Base-by-base conservation (phyloP, 1,140 invertebrate species). In the Hesperophylax magnus region DNA sequence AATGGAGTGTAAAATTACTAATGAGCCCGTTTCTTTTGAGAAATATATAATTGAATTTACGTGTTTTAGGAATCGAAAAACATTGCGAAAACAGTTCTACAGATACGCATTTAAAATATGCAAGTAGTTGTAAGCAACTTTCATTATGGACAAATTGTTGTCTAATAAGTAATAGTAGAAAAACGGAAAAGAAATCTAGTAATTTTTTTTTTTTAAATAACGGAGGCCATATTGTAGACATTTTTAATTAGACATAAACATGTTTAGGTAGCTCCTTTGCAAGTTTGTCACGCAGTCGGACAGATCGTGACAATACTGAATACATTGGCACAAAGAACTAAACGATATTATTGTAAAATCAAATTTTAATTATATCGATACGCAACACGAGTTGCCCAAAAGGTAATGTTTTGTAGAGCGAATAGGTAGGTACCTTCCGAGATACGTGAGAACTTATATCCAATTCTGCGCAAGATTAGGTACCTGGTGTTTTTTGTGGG, bases 341-440 rank as follows among this genome's bases (percentile, higher is more conserved):
- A 47, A 27, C 22, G 5, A 69, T 58, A 58, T 17, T 69, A 39
- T 69, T 47, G 34, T 18, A 69, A 65, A 47, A 34, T 69, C 15
- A 39, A 34, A 69, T 69, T 69, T 69, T 69, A 69, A 69, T 69
- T 69, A 34, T 47, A 69, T 69, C 65, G 65, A 69, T 69, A 69
- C 65, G 34, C 65, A 47, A 69, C 34, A 39, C 15, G 17, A n/a
- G 27, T n/a, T 14, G 3, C 47, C 52, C 14, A 24, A n/a, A 47
- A 52, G 67, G 34, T 27, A 24, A 9, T n/a, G 24, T 47, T 47
- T 47, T 47, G 1, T 47, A 20, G 63, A 27, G 17, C 67, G 67
- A 17, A 47, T 27, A 27, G 27, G 27, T n/a, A n/a, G n/a, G n/a
- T 47, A 47, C 11, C n/a, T n/a, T 18, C 20, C 1, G 34, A 71